A percentile compares a stretch with the other conserved stretches of the same genome.
Evolutionary conservation across 2,797 vertebrate genomes (phyloP).

Genomic region (Hyperoplus immaculatus): DNA sequence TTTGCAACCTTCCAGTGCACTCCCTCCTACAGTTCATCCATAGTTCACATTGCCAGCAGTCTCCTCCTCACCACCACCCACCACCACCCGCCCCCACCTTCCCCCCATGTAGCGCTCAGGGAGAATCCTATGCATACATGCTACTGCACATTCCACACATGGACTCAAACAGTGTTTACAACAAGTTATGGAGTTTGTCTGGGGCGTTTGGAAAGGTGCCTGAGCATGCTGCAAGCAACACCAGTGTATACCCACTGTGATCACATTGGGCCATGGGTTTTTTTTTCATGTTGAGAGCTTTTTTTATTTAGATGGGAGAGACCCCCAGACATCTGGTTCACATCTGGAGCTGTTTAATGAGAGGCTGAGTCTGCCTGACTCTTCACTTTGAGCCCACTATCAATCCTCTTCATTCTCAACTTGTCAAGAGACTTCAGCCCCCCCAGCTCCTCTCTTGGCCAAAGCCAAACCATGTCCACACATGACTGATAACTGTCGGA

Average conservation of each 20-base stretch:
- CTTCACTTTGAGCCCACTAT: slow-evolving; percentile 47
- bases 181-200: slow-evolving; percentile 36
- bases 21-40: slow-evolving; percentile 73
- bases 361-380: slow-evolving; percentile 56
- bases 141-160: slow-evolving; percentile 49
- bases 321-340: slow-evolving; percentile 74
- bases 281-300: slow-evolving; percentile 36
- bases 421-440: slow-evolving; percentile 46
- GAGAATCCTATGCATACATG: slow-evolving; percentile 59
- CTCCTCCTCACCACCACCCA: slow-evolving; percentile 30
- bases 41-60: slow-evolving; percentile 69
- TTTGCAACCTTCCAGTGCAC: slow-evolving; percentile 69
- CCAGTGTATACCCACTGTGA: slow-evolving; percentile 27
- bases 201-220: slow-evolving; percentile 45
- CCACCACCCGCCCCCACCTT: slow-evolving; percentile 25
- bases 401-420: slow-evolving; percentile 43
- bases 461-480: slow-evolving; percentile 40
- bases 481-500: slow-evolving; percentile 31
- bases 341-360: slow-evolving; percentile 82
- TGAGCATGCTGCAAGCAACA: slow-evolving; percentile 29
- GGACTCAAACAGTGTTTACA: slow-evolving; percentile 33
- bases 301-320: slow-evolving; percentile 31
- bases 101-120: slow-evolving; percentile 11
- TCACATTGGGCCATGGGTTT: slow-evolving; percentile 13
- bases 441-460: slow-evolving; percentile 46